These are phyloP conservation scores for Esox lucius DNA, from an alignment of 2,797 vertebrate genomes.

Conservation along the genomic window DNA sequence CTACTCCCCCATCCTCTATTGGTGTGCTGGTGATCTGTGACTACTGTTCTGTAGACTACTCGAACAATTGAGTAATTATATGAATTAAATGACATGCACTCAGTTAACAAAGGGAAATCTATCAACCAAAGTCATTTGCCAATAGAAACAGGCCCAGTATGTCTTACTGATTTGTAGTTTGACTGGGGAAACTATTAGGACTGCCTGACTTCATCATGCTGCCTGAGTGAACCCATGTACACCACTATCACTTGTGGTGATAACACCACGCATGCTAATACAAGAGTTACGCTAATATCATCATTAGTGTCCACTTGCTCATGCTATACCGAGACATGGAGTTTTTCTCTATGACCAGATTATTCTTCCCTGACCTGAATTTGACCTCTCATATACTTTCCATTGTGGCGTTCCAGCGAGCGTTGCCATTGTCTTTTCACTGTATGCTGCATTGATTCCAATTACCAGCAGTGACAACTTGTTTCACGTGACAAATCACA, in stretches of 20 bases:
- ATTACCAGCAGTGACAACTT: conserved; percentile 56
- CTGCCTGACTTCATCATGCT: not conserved
- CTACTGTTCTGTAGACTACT: conserved; percentile 5
- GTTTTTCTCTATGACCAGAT: no score
- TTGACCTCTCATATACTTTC: conserved; percentile 37
- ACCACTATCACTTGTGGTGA: not conserved
- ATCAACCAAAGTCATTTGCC: not conserved
- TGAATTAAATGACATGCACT: not conserved
- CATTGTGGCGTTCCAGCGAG: conserved; percentile 58
- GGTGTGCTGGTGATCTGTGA: conserved; percentile 21
- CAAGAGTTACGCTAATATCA: not conserved
- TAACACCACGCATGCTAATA: not conserved
- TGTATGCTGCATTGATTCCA: conserved; percentile 54
- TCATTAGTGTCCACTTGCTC: not conserved
- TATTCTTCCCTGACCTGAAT: not conserved
- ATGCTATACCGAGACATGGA: not conserved
- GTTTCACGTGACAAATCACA: conserved; percentile 48
- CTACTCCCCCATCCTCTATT: conserved; percentile 23
- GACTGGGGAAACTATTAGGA: not conserved
- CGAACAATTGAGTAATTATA: conserved; percentile 10
- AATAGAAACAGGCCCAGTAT: not conserved
- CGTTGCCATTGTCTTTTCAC: conserved; percentile 16
- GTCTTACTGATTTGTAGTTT: not conserved
- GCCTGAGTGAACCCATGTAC: not conserved
- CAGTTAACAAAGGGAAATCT: not conserved